Conservation (phyloP, 2,113 vertebrate genomes). For the Phyllostomus discolor region DNA sequence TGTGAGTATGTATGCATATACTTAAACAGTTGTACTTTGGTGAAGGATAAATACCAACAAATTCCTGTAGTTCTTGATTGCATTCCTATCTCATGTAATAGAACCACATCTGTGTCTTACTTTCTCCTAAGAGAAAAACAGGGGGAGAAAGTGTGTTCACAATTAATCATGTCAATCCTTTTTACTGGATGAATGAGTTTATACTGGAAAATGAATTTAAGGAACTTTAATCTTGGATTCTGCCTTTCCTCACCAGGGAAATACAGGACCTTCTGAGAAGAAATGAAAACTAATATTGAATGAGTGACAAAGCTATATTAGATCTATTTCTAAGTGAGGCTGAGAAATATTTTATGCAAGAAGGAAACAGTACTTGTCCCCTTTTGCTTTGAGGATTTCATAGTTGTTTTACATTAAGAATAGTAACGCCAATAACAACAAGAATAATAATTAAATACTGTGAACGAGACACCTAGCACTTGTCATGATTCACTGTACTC, state of each 20-base stretch:
- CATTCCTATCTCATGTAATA: not conserved
- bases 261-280: not conserved
- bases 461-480: not conserved
- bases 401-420: not conserved
- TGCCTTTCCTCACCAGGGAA: not conserved
- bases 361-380: not conserved
- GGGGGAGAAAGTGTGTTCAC: not conserved
- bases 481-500: not conserved
- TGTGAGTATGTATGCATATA: not conserved
- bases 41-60: not conserved
- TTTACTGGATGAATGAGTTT: not conserved
- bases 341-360: not conserved
- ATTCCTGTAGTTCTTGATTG: not conserved
- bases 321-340: not conserved
- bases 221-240: not conserved
- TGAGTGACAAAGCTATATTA: not conserved
- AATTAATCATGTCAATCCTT: not conserved
- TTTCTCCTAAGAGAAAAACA: not conserved
- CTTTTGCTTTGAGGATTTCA: not conserved
- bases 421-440: not conserved
- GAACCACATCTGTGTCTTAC: not conserved
- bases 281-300: conserved; percentile 9
- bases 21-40: not conserved
- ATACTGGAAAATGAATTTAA: not conserved
- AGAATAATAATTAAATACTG: not conserved